A percentile compares a stretch with the other conserved stretches of the same genome.
These are phyloP conservation scores for Intellagama lesueurii DNA, from an alignment of 2,797 vertebrate genomes.

Conservation along the genomic window DNA sequence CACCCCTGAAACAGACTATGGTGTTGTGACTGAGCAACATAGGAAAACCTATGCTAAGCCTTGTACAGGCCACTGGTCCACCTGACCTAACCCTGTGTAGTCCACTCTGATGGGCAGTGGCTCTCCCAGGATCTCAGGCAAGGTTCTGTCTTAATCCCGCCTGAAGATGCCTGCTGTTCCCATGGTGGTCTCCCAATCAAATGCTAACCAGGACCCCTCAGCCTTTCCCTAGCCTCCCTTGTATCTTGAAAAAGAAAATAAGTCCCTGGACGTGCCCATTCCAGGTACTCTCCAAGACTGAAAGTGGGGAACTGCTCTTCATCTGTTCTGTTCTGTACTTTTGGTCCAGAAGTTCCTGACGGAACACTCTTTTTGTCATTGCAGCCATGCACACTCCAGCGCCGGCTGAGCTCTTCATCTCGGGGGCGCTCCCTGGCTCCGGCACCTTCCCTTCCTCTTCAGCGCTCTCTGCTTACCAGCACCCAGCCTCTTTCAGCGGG, in stretches of 20 bases:
- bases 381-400: conserved; percentile 95
- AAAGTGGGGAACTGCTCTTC: no score
- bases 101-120: no score
- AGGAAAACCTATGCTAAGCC: no score
- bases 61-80: no score
- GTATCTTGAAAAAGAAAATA: no score
- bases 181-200: no score
- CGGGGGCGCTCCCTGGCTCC: conserved; percentile 91
- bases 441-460: conserved; percentile 94
- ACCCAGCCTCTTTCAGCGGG: conserved; percentile 92
- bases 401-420: conserved; percentile 95
- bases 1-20: neutral
- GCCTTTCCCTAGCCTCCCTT: neutral
- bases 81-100: no score
- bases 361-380: neutral
- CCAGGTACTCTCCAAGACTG: neutral
- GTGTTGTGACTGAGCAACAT: no score
- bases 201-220: no score
- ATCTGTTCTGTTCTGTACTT: neutral
- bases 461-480: conserved; percentile 94
- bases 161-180: no score
- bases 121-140: no score
- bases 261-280: neutral
- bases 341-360: neutral
- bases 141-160: no score